Conservation (phyloP, 2,888 invertebrate species). For the Volucella zonaria region DNA sequence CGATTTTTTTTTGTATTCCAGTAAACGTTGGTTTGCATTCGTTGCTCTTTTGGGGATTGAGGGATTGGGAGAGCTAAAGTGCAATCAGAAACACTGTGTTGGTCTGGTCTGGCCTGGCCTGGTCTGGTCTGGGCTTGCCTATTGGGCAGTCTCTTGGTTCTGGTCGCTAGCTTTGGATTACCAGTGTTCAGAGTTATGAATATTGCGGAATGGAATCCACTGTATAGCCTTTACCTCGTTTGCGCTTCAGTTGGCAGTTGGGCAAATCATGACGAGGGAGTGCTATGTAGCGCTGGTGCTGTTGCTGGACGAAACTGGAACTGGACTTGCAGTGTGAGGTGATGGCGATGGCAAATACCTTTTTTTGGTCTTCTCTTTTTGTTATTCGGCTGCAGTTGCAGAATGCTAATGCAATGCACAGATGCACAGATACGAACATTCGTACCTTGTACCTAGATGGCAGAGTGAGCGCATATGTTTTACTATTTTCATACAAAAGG, state of each 20-base stretch:
- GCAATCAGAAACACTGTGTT: conserved; percentile 4
- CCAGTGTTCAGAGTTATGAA: not conserved
- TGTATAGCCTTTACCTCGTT: conserved; percentile 64
- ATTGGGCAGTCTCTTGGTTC: conserved; percentile 27
- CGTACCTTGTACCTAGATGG: conserved; percentile 5
- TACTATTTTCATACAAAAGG: conserved; percentile 60
- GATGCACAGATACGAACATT: conserved; percentile 31
- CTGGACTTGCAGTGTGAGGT: conserved; percentile 7
- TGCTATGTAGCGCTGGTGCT: conserved; percentile 13
- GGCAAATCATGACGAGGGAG: conserved; percentile 48
- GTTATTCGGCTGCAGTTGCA: conserved; percentile 38
- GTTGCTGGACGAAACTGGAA: conserved; percentile 18
- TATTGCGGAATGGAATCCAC: conserved; percentile 32
- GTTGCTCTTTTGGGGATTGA: conserved; percentile 13
- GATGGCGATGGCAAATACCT: conserved; percentile 27
- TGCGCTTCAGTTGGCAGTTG: conserved; percentile 61
- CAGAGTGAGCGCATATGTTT: conserved; percentile 43
- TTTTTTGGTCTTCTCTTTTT: too few relatives aligned
- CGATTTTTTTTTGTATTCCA: conserved; percentile 29
- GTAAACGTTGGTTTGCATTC: not conserved
- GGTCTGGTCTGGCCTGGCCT: too few relatives aligned
- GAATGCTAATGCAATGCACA: conserved; percentile 60
- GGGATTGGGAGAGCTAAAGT: conserved; percentile 15
- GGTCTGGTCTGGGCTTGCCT: not conserved
- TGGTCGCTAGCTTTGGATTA: conserved; percentile 22